These are phyloP conservation scores for Hypsopygia costalis DNA, from an alignment of 2,888 invertebrate species.

Conservation along the genomic window DNA sequence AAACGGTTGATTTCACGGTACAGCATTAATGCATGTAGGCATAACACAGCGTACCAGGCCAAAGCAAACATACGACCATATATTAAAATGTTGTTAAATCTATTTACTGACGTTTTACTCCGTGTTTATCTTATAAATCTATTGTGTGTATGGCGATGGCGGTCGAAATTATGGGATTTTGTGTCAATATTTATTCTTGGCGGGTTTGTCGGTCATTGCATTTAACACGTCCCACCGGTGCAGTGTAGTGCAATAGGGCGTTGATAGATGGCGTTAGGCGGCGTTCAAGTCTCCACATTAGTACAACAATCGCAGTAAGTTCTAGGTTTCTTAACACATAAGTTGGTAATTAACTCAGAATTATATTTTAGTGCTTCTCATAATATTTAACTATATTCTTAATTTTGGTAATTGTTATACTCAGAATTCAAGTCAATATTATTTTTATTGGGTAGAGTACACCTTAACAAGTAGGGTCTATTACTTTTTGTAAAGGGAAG, in stretches of 20 bases:
- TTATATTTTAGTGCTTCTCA: too few relatives aligned
- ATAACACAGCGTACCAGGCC: constrained; percentile 70
- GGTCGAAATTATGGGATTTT: constrained; percentile 77
- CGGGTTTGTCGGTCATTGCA: constrained; percentile 68
- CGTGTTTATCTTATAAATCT: constrained; percentile 79
- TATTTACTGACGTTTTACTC: constrained; percentile 79
- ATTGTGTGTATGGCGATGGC: constrained; percentile 75
- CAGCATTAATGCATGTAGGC: constrained; percentile 78
- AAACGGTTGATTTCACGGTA: constrained; percentile 79
- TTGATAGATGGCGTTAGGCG: constrained; percentile 55
- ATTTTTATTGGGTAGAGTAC: too few relatives aligned
- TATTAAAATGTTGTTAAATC: constrained; percentile 79
- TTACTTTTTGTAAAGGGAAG: too few relatives aligned
- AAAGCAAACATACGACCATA: constrained; percentile 72
- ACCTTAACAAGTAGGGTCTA: too few relatives aligned
- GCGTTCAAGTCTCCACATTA: too few relatives aligned
- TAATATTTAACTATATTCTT: too few relatives aligned
- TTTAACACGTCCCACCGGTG: constrained; percentile 69
- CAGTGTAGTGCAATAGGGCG: constrained; percentile 22
- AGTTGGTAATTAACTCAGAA: too few relatives aligned
- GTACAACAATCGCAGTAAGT: too few relatives aligned
- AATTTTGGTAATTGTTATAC: too few relatives aligned
- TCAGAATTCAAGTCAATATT: too few relatives aligned
- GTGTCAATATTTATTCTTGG: constrained; percentile 71
- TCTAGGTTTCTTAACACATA: too few relatives aligned